Evolutionary conservation across 2,797 vertebrate genomes (phyloP).

Genomic region (Falco peregrinus): DNA sequence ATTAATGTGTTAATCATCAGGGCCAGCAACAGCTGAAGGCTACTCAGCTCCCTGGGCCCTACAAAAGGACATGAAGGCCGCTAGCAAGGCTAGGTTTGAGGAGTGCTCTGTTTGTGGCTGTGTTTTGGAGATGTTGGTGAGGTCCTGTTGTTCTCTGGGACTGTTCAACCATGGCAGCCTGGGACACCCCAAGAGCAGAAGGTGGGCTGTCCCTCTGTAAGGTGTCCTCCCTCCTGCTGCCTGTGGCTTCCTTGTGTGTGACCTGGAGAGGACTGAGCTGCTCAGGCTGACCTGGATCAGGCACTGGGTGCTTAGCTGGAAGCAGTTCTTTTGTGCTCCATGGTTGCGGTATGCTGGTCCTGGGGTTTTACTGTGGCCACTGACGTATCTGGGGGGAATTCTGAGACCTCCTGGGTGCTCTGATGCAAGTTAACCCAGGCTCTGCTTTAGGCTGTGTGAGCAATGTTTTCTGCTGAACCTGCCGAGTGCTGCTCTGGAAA

Average conservation of each 20-base stretch:
- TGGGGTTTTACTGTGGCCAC: neutral
- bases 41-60: neutral
- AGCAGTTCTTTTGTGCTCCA: accelerated
- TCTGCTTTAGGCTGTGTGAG: neutral
- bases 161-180: neutral
- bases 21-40: neutral
- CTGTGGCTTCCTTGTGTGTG: neutral
- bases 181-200: neutral
- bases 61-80: neutral
- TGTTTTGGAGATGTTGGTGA: neutral
- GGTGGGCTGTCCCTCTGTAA: neutral
- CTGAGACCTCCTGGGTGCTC: neutral
- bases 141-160: neutral
- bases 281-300: neutral
- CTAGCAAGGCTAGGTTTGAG: accelerated
- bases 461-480: neutral
- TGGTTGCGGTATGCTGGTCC: neutral
- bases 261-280: neutral
- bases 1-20: neutral
- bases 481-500: neutral
- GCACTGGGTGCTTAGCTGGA: accelerated
- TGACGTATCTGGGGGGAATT: accelerated
- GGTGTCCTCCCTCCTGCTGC: neutral
- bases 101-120: accelerated
- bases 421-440: accelerated